Conservation (phyloP, 2,888 invertebrate species). For the Noctuana brunneofusca region DNA sequence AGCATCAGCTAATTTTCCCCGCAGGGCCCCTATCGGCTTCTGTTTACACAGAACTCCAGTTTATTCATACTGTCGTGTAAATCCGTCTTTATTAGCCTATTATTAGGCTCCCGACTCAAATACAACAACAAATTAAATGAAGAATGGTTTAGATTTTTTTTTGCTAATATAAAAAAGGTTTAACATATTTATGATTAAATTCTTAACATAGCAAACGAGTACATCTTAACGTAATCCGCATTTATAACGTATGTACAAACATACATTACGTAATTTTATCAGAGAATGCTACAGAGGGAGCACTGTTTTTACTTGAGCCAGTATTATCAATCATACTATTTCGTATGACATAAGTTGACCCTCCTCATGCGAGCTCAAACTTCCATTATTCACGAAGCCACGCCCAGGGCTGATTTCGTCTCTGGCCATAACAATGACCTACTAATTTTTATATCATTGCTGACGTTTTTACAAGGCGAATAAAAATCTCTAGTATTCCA, state of each 20-base stretch:
- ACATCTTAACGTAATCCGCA: neutral
- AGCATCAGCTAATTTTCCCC: slow-evolving; percentile 65
- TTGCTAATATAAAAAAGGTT: neutral
- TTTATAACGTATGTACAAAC: neutral
- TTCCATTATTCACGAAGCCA: slow-evolving; percentile 78
- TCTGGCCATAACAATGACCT: slow-evolving; percentile 56
- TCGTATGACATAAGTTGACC: slow-evolving; percentile 80
- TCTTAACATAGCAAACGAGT: neutral
- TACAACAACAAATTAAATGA: slow-evolving; percentile 6
- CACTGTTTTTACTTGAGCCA: slow-evolving; percentile 70
- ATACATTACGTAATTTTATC: slow-evolving; percentile 37
- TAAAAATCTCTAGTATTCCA: slow-evolving; percentile 35
- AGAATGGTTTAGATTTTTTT: slow-evolving; percentile 1
- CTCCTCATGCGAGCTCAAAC: slow-evolving; percentile 76
- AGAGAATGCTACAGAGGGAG: slow-evolving; percentile 57
- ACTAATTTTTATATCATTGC: slow-evolving; percentile 38
- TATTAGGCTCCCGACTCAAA: slow-evolving; percentile 6
- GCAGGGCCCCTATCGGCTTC: slow-evolving; percentile 45
- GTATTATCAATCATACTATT: slow-evolving; percentile 80
- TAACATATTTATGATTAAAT: neutral
- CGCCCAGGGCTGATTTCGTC: slow-evolving; percentile 74
- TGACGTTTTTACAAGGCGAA: slow-evolving; percentile 8
- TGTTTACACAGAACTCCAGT: slow-evolving; percentile 36
- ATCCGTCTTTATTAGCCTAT: slow-evolving; percentile 25
- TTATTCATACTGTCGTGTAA: slow-evolving; percentile 26